Evolutionary conservation across 2,113 vertebrate species (phyloP), one percentile per base, ranked within the genome.

Genomic region (Rhombomys opimus): DNA sequence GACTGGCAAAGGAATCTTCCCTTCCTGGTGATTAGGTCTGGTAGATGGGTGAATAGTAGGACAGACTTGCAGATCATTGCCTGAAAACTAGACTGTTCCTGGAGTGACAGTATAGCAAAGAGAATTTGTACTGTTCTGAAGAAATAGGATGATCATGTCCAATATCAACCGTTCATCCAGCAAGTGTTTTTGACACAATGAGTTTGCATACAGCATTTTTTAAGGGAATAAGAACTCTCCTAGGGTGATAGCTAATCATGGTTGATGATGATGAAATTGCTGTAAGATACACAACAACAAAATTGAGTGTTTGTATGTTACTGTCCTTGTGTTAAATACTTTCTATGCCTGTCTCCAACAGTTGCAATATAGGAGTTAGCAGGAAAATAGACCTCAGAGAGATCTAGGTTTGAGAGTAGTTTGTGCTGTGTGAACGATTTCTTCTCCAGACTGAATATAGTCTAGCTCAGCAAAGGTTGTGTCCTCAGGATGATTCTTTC

Each of bases 201-300:
- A 78, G 30, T 32, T 41, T 93, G 50, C 32, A 38, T 63, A 76
- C 10, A 52, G 17, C 32, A 87, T n/a, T 50, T 84, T 87, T 93
- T 94, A 94, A 76, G 25, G 76, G 30, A 92, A 54, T 87, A 30
- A 91, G 65, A 94, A 81, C 73, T 90, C 57, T 80, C 27, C 72
- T 72, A 90, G 59, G 63, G 5, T 76, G 96, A 18, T 93, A 72
- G 14, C 22, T 88, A 82, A 70, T 94, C 87, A 35, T 54, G n/a
- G 12, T 75, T 73, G 23, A 50, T 89, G 38, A 27, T 75, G 65
- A 86, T 91, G 50, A 84, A 52, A 89, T 61, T 92, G 13, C 18
- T 94, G 41, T n/a, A 80, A 81, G 73, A 72, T 2, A 67, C 88
- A 38, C 23, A 52, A 0, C 22, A 41, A 65, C 89, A 25, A 4